These are phyloP conservation scores for Drosophila tropicalis DNA, from an alignment of 1,140 invertebrate genomes.

Conservation along the genomic window DNA sequence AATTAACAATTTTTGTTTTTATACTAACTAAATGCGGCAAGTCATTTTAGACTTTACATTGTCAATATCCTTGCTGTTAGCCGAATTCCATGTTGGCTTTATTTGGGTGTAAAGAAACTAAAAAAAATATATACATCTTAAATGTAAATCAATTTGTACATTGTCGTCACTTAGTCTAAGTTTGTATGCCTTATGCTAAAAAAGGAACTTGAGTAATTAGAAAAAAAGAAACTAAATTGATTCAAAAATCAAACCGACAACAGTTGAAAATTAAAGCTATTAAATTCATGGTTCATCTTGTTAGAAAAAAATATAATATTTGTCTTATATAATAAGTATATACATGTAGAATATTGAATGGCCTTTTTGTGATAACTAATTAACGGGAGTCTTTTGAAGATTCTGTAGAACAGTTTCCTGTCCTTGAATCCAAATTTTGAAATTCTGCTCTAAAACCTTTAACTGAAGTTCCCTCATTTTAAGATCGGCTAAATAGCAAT, in stretches of 20 bases:
- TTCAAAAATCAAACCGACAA: neutral
- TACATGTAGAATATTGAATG: too few relatives aligned
- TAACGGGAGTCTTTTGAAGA: conserved; percentile 15
- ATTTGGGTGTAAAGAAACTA: neutral
- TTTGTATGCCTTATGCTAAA: neutral
- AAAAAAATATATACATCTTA: neutral
- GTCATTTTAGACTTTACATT: neutral
- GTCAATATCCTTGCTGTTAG: neutral
- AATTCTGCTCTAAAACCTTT: conserved; percentile 36
- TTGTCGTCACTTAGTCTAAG: neutral
- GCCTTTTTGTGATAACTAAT: neutral
- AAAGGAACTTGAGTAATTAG: neutral
- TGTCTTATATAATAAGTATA: neutral
- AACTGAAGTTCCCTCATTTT: conserved; percentile 57
- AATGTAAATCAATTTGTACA: conserved; percentile 2
- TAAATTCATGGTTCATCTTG: neutral
- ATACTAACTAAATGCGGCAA: neutral
- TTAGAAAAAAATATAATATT: neutral
- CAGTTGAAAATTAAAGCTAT: conserved; percentile 10
- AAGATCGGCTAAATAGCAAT: conserved; percentile 36
- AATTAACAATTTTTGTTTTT: too few relatives aligned
- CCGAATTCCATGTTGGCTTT: conserved; percentile 3
- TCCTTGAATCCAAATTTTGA: conserved; percentile 37
- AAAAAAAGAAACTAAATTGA: neutral
- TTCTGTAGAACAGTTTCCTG: conserved; percentile 39